Conservation (phyloP, 2,797 vertebrate genomes). For the Iguana delicatissima region DNA sequence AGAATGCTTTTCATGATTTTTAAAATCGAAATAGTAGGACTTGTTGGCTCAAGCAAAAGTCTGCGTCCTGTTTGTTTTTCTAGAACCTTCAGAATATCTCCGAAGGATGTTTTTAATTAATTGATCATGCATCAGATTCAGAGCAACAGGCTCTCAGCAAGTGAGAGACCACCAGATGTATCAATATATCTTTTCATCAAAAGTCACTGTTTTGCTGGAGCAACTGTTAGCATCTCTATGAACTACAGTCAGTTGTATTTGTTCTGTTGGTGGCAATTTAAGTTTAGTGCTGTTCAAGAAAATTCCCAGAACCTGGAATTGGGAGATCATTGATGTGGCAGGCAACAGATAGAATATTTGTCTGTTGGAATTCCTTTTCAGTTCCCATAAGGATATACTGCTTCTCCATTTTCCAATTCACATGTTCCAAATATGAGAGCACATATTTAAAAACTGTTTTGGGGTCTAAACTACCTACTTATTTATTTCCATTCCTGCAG, state of each 20-base stretch:
- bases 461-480: not conserved
- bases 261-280: not conserved
- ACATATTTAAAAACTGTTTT: not conserved
- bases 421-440: not conserved
- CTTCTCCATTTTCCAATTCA: not conserved
- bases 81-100: not conserved
- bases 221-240: not conserved
- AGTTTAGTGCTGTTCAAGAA: not conserved
- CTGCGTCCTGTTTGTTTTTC: not conserved
- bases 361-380: not conserved
- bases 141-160: not conserved
- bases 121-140: not conserved
- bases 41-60: not conserved
- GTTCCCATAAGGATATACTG: too few species aligned
- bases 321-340: not conserved
- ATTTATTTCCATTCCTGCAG: not conserved
- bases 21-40: not conserved
- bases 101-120: constrained; percentile 3
- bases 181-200: not conserved
- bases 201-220: not conserved
- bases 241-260: not conserved
- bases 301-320: not conserved
- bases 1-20: constrained; percentile 11
- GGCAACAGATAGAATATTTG: not conserved
- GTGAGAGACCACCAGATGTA: not conserved